Percentiles rank a stretch among this genome's conserved stretches.
Conservation (phyloP, 2,113 vertebrate genomes). For the Loxodonta africana region DNA sequence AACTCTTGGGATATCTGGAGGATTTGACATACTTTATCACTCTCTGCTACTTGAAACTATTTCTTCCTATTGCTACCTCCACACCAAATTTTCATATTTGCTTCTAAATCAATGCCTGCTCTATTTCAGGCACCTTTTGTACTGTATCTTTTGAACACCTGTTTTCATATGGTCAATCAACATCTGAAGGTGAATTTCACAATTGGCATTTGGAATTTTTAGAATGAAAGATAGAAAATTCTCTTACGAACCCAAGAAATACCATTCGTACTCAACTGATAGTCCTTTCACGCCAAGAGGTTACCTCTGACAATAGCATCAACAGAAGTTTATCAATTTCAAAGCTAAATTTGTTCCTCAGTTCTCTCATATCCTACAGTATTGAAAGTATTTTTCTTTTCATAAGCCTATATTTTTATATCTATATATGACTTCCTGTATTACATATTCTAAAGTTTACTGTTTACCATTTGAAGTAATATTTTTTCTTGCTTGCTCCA, state of each 20-base stretch:
- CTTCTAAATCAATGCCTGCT: not conserved
- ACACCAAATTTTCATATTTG: not conserved
- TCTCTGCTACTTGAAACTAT: not conserved
- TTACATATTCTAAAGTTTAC: not conserved
- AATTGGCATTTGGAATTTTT: not conserved
- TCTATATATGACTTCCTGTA: not conserved
- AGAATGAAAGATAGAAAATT: not conserved
- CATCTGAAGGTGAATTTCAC: not conserved
- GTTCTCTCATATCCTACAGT: not conserved
- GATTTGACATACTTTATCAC: not conserved
- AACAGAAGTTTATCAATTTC: not conserved
- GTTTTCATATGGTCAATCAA: not conserved
- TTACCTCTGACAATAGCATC: not conserved
- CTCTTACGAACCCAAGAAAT: not conserved
- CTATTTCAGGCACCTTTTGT: not conserved
- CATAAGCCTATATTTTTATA: not conserved
- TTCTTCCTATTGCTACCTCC: not conserved
- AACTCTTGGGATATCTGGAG: not conserved
- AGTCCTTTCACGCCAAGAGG: not conserved
- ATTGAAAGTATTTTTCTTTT: not conserved
- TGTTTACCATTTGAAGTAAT: not conserved
- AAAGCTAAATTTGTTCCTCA: not conserved
- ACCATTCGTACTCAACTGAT: not conserved
- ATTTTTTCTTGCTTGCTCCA: not conserved
- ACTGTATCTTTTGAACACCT: not conserved